These are phyloP conservation scores for Pimpla rufipes DNA, from an alignment of 2,888 invertebrate genomes.

Conservation along the genomic window DNA sequence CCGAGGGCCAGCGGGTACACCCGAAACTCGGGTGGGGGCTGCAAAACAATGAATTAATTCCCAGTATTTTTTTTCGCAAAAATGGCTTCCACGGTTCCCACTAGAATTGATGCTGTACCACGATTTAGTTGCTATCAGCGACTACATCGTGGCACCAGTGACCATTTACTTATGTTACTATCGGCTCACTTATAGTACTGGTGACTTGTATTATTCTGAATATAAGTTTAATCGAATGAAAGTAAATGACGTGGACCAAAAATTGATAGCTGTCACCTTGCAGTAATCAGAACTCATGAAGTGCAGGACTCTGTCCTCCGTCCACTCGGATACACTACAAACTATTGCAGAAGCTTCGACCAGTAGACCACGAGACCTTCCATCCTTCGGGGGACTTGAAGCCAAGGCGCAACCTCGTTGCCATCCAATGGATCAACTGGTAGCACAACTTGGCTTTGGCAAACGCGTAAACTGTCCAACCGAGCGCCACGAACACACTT, in stretches of 20 bases:
- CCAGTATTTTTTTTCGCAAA: constrained; percentile 30
- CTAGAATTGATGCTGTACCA: too few relatives aligned
- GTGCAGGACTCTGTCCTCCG: not conserved
- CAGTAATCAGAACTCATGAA: too few relatives aligned
- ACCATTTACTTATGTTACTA: constrained; percentile 32
- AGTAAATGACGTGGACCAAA: too few relatives aligned
- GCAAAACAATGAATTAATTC: constrained; percentile 36
- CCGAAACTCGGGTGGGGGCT: not conserved
- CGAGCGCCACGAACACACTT: not conserved
- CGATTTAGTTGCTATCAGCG: too few relatives aligned
- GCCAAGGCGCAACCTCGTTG: constrained; percentile 16
- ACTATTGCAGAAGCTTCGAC: constrained; percentile 50
- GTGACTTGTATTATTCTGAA: too few relatives aligned
- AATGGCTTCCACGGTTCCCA: too few relatives aligned
- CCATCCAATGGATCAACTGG: constrained; percentile 60
- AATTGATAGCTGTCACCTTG: too few relatives aligned
- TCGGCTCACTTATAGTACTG: too few relatives aligned
- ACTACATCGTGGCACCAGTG: constrained; percentile 9
- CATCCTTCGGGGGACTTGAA: constrained; percentile 37
- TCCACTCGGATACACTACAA: constrained; percentile 49
- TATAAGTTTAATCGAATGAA: too few relatives aligned
- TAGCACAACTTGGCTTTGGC: constrained; percentile 52
- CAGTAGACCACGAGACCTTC: constrained; percentile 45
- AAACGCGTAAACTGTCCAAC: constrained; percentile 42
- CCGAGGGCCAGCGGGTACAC: not conserved